Conservation (phyloP, 2,797 vertebrate species). For the Naso thynnoides region DNA sequence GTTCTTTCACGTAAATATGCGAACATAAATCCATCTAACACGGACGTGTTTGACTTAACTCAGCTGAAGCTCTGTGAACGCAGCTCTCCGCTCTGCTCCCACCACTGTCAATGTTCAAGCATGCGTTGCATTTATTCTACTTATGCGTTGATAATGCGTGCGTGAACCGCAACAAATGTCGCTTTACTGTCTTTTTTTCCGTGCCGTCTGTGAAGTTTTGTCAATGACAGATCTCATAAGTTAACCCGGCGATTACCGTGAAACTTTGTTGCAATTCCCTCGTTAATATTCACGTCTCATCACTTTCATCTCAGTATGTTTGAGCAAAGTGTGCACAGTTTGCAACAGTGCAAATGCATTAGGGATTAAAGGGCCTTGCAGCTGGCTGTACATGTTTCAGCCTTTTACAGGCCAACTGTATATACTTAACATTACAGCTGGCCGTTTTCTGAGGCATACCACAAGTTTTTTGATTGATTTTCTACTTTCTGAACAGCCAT, state of each 20-base stretch:
- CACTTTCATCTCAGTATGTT: conserved; percentile 12
- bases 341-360: conserved; percentile 19
- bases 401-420: conserved; percentile 9
- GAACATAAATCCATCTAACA: neutral
- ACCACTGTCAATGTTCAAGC: conserved; percentile 39
- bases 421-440: conserved; percentile 2
- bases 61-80: conserved; percentile 7
- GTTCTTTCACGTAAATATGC: too few species aligned
- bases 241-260: neutral
- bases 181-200: conserved; percentile 13
- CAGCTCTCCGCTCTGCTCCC: conserved; percentile 31
- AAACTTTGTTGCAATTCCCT: conserved; percentile 22
- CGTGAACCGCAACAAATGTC: conserved; percentile 47
- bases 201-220: conserved; percentile 37
- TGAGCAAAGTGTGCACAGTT: conserved; percentile 8
- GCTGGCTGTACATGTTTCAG: conserved; percentile 13
- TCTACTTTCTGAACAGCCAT: conserved; percentile 6
- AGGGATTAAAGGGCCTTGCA: conserved; percentile 22
- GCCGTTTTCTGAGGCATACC: conserved; percentile 9
- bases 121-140: conserved; percentile 44
- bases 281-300: conserved; percentile 23
- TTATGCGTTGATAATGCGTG: conserved; percentile 52
- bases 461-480: conserved; percentile 20
- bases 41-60: conserved; percentile 12
- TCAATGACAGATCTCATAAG: conserved; percentile 14